Base-by-base conservation (phyloP, 2,888 invertebrate species). In the Rutpela maculata region DNA sequence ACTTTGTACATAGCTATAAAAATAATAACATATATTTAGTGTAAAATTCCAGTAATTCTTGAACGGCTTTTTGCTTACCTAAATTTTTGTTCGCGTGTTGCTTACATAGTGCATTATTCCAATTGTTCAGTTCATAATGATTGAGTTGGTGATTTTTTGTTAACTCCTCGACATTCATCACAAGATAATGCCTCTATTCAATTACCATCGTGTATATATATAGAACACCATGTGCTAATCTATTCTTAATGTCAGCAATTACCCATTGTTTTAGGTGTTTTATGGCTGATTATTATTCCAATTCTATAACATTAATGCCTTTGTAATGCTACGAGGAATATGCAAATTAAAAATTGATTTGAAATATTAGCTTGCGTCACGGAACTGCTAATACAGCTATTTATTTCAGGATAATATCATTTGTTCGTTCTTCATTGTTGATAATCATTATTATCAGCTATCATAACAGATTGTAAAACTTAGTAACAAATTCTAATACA, bases 191-290 rank as follows among this genome's bases (percentile, higher is more conserved):
- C 19, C 60, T 70, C 70, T 70, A 70, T 70, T 70, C 70, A 70
- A 70, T 70, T 70, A 60, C 43, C 43, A n/a, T 50, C 60, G 19
- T 43, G 59, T 70, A 31, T 56, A 56, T 67, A 66, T 66, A 59
- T 59, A 50, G 60, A 62, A 72, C 72, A 55, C 22, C 72, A 62
- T 70, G 63, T 74, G 57, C 70, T 77, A 79, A 78, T 75, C 77
- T 62, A 78, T 79, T 77, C 73, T 65, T 79, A 77, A 79, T 79
- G 78, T 66, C 65, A 31, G 74, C 74, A 75, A 77, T 79, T 78
- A 78, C 66, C 74, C 66, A 80, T 80, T 80, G 80, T 80, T 74
- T 74, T 74, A 69, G 74, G 74, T 68, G 75, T 78, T 76, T 74
- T 74, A 76, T 72, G 59, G 62, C 18, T 59, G 74, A 69, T 77